phyloP scores from a whole-genome alignment of 2,888 invertebrate genomes.

The Hydropsyche betteni region DNA sequence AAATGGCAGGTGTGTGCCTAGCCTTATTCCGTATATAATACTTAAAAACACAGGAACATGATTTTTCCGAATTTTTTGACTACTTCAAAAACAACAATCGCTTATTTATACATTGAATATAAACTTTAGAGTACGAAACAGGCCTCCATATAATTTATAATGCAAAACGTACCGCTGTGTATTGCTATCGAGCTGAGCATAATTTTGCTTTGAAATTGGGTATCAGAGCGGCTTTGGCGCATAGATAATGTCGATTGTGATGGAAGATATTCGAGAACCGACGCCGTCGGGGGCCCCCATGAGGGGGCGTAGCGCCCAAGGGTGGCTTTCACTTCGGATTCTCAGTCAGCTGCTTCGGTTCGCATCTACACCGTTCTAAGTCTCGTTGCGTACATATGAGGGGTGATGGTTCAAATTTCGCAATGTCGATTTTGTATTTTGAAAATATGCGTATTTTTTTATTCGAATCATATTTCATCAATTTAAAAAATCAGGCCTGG shows the following conservation, averaged over 20 bases:
- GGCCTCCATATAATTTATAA: background rate
- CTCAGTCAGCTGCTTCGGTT: conserved; percentile 28
- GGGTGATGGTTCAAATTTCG: too few species aligned
- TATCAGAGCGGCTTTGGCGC: conserved; percentile 25
- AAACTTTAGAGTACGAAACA: background rate
- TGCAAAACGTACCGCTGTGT: background rate
- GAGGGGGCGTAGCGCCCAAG: conserved; percentile 7
- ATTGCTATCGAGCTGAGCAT: conserved; percentile 8
- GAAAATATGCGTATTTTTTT: too few species aligned
- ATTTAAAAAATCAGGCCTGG: too few species aligned
- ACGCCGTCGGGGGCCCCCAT: background rate
- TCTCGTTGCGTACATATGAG: too few species aligned
- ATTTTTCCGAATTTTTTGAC: too few species aligned
- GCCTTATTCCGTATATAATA: too few species aligned
- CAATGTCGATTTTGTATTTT: too few species aligned
- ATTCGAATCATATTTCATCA: too few species aligned
- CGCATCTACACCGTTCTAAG: background rate
- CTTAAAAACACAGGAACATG: too few species aligned
- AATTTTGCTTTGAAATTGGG: conserved; percentile 21
- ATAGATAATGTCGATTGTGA: conserved; percentile 27
- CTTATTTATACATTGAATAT: background rate
- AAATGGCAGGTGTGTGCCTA: too few species aligned
- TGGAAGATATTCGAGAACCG: conserved; percentile 9
- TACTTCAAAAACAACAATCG: background rate
- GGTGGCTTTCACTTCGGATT: conserved; percentile 33